Base-by-base conservation (phyloP, 2,888 invertebrate species). In the Idaea straminata region DNA sequence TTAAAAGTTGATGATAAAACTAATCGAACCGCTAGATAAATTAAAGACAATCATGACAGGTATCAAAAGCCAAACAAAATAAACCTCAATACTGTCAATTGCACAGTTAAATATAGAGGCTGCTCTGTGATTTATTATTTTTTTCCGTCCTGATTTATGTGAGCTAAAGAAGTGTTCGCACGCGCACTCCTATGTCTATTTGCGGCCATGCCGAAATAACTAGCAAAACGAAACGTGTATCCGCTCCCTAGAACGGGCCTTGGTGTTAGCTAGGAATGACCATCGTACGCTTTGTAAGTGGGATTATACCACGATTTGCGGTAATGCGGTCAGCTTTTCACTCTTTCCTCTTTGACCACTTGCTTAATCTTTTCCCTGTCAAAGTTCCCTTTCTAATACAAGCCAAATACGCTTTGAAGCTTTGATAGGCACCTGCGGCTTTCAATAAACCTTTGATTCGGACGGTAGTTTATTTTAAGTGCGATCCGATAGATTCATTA, bases 261-360 rank as follows among this genome's bases (percentile, higher is more conserved):
- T 77, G 72, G 71, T 82, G 76, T 83, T 81, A 81, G 74, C 79
- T 75, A 77, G 66, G 70, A 73, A 75, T 75, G 71, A 70, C 74
- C 76, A 74, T 69, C 69, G 75, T 74, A 73, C 77, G 79, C 82
- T 86, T 85, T 83, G 78, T 80, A 79, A 80, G 71, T 75, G 75
- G 78, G 86, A 88, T 88, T 85, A 88, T 81, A 76, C 81, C 77
- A 78, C 83, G 81, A 85, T 85, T 86, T 84, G 86, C 78, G 83
- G 85, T 87, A 84, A 85, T 83, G 83, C 80, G 84, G 84, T 80
- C 74, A 72, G 70, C 80, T 83, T 77, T 80, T 77, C 78, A 77
- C 78, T 82, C 80, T 84, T 82, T 83, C 72, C 79, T 78, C 76
- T 82, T 77, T 80, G 81, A 79, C 84, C 83, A 83, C 75, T 84